Conservation (phyloP, 1,140 invertebrate species). For the Hyposmocoma kahamanoa region DNA sequence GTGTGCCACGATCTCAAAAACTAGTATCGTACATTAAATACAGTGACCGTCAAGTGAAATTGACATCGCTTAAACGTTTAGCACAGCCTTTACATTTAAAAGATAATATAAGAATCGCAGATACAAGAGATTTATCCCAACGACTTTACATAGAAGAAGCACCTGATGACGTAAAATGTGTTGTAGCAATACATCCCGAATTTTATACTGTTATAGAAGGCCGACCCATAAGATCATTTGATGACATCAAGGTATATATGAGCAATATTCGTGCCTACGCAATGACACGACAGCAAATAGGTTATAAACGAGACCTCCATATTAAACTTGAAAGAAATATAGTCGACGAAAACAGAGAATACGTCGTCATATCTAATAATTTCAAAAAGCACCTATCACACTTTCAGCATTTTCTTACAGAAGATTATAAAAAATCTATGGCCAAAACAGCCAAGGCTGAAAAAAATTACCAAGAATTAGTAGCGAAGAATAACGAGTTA, state of each 20-base stretch:
- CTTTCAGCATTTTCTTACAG: slow-evolving; percentile 78
- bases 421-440: slow-evolving; percentile 77
- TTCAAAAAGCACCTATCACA: slow-evolving; percentile 73
- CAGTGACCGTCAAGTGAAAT: slow-evolving; percentile 53
- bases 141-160: slow-evolving; percentile 58
- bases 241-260: slow-evolving; percentile 75
- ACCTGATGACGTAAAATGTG: slow-evolving; percentile 59
- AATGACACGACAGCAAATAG: slow-evolving; percentile 74
- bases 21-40: slow-evolving; percentile 65
- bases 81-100: slow-evolving; percentile 48
- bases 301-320: slow-evolving; percentile 76
- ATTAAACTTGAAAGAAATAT: slow-evolving; percentile 76
- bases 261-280: slow-evolving; percentile 74
- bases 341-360: slow-evolving; percentile 69
- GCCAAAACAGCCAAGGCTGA: slow-evolving; percentile 69
- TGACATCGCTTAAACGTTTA: slow-evolving; percentile 31
- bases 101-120: slow-evolving; percentile 52
- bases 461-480: slow-evolving; percentile 61
- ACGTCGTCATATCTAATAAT: slow-evolving; percentile 71
- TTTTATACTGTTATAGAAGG: slow-evolving; percentile 78
- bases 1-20: slow-evolving; percentile 51
- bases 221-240: slow-evolving; percentile 72
- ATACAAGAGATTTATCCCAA: slow-evolving; percentile 56
- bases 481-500: slow-evolving; percentile 70
- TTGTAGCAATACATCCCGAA: slow-evolving; percentile 77